A percentile compares a stretch with the other conserved stretches of the same genome.
phyloP scores from a whole-genome alignment of 2,113 vertebrate species.

The Narcine bancroftii region DNA sequence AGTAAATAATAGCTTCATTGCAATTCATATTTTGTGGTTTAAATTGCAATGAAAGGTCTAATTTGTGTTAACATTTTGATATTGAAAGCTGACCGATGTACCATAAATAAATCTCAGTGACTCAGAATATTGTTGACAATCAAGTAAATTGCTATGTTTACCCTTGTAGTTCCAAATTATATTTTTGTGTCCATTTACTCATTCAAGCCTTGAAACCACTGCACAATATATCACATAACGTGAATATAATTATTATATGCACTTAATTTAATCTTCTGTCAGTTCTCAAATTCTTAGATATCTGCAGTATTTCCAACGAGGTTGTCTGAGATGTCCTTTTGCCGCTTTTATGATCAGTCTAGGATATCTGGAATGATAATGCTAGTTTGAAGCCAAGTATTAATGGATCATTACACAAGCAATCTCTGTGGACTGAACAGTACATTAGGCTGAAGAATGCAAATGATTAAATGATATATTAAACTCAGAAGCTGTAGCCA shows the following conservation, averaged over 20 bases:
- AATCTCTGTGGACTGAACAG: background rate
- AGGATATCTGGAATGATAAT: conserved; percentile 9
- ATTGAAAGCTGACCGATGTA: background rate
- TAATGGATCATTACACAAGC: conserved; percentile 29
- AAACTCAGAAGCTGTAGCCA: background rate
- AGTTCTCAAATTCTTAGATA: background rate
- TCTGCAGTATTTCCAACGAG: conserved; percentile 5
- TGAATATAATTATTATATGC: background rate
- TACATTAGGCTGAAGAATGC: background rate
- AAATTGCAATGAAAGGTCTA: background rate
- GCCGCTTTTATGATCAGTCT: conserved; percentile 7
- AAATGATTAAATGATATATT: conserved; percentile 21
- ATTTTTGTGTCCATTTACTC: background rate
- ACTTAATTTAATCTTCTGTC: background rate
- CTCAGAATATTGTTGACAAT: background rate
- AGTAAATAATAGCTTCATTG: background rate
- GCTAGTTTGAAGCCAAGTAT: background rate
- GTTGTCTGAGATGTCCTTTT: conserved; percentile 1
- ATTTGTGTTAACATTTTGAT: background rate
- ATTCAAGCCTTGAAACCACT: conserved; percentile 11
- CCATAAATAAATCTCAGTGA: conserved; percentile 8
- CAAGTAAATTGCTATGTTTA: background rate
- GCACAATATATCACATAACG: background rate
- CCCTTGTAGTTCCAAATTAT: background rate
- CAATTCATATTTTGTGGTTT: background rate